Percentiles rank a stretch among this genome's conserved stretches.
Evolutionary conservation across 2,888 invertebrate genomes (phyloP).

Genomic region (Philopedon plagiatum): DNA sequence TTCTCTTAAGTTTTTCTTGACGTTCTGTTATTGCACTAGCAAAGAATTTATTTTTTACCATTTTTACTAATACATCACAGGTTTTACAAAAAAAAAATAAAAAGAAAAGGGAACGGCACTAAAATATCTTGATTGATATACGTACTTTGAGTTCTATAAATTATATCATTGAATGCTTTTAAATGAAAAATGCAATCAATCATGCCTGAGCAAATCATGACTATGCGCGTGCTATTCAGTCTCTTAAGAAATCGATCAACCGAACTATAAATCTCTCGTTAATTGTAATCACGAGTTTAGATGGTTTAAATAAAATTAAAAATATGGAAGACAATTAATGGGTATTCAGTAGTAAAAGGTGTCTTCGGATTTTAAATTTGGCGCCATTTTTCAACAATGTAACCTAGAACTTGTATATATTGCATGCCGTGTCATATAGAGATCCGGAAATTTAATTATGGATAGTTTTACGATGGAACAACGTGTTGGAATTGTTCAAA

Average conservation of each 20-base stretch:
- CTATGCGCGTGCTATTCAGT: slow-evolving; percentile 26
- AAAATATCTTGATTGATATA: slow-evolving; percentile 18
- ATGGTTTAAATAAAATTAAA: slow-evolving; percentile 6
- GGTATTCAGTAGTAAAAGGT: neutral
- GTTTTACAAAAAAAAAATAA: neutral
- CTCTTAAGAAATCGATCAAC: slow-evolving; percentile 26
- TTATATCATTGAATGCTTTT: slow-evolving; percentile 9
- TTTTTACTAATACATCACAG: no score
- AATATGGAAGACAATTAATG: neutral
- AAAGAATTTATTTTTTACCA: no score
- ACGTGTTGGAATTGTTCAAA: no score
- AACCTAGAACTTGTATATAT: no score
- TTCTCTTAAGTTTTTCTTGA: no score
- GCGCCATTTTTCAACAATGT: no score
- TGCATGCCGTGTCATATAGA: no score
- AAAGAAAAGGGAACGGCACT: neutral
- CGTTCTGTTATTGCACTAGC: no score
- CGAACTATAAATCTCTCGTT: slow-evolving; percentile 23
- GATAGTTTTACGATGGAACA: no score
- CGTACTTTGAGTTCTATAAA: slow-evolving; percentile 12
- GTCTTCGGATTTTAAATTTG: no score
- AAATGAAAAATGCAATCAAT: slow-evolving; percentile 24
- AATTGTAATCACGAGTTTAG: neutral
- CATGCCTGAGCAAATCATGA: slow-evolving; percentile 26
- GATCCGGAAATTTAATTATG: no score